Conservation (phyloP, 2,113 vertebrate genomes). For the Etia nguti region DNA sequence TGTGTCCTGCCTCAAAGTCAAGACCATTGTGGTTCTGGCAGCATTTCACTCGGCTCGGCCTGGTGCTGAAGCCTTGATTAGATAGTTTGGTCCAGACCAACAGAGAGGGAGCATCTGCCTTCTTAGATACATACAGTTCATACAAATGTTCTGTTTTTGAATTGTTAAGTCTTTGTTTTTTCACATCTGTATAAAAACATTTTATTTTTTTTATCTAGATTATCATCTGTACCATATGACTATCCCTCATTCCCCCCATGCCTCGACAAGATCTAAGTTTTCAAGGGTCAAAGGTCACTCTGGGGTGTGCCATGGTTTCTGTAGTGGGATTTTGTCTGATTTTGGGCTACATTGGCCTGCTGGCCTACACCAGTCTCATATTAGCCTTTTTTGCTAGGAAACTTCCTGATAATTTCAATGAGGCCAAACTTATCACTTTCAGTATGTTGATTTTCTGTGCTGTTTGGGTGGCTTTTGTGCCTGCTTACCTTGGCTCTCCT, state of each 20-base stretch:
- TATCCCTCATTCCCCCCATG: constrained; percentile 62
- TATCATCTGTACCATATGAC: constrained; percentile 64
- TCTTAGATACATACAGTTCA: too few species aligned
- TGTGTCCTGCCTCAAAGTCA: constrained; percentile 47
- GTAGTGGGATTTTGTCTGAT: constrained; percentile 58
- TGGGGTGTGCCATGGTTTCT: constrained; percentile 64
- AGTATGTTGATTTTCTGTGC: constrained; percentile 77
- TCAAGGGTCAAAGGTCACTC: constrained; percentile 57
- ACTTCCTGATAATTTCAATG: constrained; percentile 62
- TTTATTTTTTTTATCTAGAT: too few species aligned
- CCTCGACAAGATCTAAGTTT: too few species aligned
- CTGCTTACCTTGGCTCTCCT: constrained; percentile 70
- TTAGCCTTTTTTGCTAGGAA: constrained; percentile 73
- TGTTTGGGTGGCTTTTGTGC: constrained; percentile 71
- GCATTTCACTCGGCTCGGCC: constrained; percentile 59
- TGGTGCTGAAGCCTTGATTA: constrained; percentile 41
- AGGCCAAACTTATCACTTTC: constrained; percentile 71
- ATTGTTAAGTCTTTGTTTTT: background rate
- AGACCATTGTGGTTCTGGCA: constrained; percentile 73
- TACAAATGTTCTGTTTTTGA: background rate
- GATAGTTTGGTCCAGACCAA: constrained; percentile 63
- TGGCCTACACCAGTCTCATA: constrained; percentile 61
- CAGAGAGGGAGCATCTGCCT: constrained; percentile 65
- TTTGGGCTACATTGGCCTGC: constrained; percentile 69
- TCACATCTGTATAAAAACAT: background rate